These are phyloP conservation scores for Mimachlamys varia DNA, from an alignment of 2,888 invertebrate species.

Conservation along the genomic window DNA sequence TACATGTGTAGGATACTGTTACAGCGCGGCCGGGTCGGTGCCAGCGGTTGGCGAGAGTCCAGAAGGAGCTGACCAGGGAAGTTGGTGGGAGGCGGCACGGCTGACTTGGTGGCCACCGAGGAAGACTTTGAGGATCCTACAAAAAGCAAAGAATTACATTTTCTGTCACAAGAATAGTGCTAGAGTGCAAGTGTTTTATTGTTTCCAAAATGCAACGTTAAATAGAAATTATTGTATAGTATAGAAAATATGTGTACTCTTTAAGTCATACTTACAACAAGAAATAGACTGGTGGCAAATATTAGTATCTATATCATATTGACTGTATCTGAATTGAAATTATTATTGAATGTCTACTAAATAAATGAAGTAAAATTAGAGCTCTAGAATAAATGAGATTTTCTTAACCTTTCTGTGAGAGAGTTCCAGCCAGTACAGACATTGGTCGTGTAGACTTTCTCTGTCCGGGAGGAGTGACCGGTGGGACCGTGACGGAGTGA, in stretches of 20 bases:
- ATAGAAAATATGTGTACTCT: no score
- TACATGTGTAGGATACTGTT: constrained; percentile 97
- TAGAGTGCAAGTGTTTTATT: no score
- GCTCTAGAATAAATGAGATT: no score
- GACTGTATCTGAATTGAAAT: no score
- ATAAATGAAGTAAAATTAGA: no score
- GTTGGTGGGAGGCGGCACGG: constrained; percentile 83
- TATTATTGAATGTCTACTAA: no score
- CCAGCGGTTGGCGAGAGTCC: constrained; percentile 74
- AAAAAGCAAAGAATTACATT: not conserved
- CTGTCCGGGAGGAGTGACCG: constrained; percentile 76
- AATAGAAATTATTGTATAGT: no score
- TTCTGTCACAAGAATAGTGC: no score
- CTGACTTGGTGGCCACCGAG: constrained; percentile 57
- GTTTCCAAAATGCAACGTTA: no score
- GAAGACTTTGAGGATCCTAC: constrained; percentile 45
- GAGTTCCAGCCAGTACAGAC: constrained; percentile 59
- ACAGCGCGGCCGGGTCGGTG: constrained; percentile 89
- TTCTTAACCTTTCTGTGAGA: not conserved
- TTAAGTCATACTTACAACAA: no score
- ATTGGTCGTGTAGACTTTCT: constrained; percentile 66
- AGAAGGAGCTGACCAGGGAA: constrained; percentile 81
- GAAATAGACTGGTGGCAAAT: no score
- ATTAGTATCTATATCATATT: no score
- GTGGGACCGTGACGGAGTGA: constrained; percentile 59